Conservation (phyloP, 1,140 invertebrate species). For the Pogonomyrmex barbatus region DNA sequence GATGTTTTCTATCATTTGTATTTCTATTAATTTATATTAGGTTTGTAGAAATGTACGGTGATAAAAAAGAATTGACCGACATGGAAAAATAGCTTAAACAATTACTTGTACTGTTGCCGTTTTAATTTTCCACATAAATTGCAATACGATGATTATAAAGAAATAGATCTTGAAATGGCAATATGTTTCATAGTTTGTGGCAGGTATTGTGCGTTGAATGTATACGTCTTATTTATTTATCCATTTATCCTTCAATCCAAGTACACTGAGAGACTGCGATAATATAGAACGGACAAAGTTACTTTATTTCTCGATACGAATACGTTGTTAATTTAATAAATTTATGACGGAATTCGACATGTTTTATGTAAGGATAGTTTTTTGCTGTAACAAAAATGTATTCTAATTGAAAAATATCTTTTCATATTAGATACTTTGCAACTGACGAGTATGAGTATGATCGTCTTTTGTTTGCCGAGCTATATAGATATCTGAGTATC, state of each 20-base stretch:
- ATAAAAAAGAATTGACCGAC: not conserved
- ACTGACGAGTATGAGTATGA: not conserved
- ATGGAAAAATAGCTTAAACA: not conserved
- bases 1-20: constrained; percentile 54
- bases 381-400: constrained; percentile 20
- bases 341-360: constrained; percentile 1
- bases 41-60: constrained; percentile 6
- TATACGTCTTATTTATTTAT: constrained; percentile 50
- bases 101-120: not conserved
- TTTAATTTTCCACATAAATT: constrained; percentile 18
- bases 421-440: constrained; percentile 31
- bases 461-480: not conserved
- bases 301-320: not conserved
- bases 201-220: not conserved
- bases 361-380: constrained; percentile 19
- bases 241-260: constrained; percentile 16
- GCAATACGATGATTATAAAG: not conserved
- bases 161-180: constrained; percentile 10
- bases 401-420: constrained; percentile 44
- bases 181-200: not conserved
- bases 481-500: constrained; percentile 1
- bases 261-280: constrained; percentile 43
- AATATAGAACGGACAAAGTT: constrained; percentile 28
- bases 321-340: constrained; percentile 24
- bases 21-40: constrained; percentile 41